These are phyloP conservation scores for Carapus acus DNA, from an alignment of 2,797 vertebrate genomes.

Conservation along the genomic window DNA sequence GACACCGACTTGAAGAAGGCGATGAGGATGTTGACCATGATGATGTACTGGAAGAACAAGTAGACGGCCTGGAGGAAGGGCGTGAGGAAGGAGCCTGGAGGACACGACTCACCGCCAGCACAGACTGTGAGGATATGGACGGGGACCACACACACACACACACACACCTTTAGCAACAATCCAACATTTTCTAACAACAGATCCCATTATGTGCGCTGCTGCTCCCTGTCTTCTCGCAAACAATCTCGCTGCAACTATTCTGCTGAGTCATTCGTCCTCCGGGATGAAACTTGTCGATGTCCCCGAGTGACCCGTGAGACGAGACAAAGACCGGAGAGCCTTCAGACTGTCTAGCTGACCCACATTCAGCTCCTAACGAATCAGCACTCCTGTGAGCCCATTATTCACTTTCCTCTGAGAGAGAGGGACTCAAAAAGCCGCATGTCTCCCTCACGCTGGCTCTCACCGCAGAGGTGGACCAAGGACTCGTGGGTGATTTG, in stretches of 20 bases:
- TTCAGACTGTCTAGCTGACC: not conserved
- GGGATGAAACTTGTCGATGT: not conserved
- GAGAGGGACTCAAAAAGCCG: no score
- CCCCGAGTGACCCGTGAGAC: not conserved
- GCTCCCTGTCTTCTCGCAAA: no score
- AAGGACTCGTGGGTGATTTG: not conserved
- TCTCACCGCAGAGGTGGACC: not conserved
- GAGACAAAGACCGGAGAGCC: not conserved
- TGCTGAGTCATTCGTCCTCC: no score
- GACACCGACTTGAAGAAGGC: constrained; percentile 92
- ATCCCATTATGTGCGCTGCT: no score
- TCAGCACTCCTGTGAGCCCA: not conserved
- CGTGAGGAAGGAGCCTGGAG: constrained; percentile 85
- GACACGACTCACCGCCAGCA: constrained; percentile 66
- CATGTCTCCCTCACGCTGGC: no score
- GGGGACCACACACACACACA: constrained; percentile 50
- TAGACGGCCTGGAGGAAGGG: constrained; percentile 93
- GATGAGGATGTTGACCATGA: constrained; percentile 98
- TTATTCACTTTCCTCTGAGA: not conserved
- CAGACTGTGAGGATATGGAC: constrained; percentile 86
- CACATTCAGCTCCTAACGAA: not conserved
- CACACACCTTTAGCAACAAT: not conserved
- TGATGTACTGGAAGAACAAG: constrained; percentile 96
- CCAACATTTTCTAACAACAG: no score
- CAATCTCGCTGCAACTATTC: no score